phyloP scores from a whole-genome alignment of 2,113 vertebrate species.

The Dunckerocampus dactyliophorus region DNA sequence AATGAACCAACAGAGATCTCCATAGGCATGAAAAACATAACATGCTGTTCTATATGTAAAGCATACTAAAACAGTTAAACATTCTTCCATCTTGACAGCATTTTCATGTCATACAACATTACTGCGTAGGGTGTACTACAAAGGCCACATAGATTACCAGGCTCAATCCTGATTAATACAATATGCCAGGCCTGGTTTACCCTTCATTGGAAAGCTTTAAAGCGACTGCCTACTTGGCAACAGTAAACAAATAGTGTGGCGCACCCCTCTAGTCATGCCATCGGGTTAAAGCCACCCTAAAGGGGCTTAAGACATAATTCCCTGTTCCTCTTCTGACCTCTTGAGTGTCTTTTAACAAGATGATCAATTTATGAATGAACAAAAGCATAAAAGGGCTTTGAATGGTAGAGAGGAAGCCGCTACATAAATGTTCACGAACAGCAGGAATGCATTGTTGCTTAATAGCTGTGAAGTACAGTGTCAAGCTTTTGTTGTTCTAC shows the following conservation, averaged over 20 bases:
- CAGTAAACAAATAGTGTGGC: not conserved
- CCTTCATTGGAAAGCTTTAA: slow-evolving; percentile 40
- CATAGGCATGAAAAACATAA: not conserved
- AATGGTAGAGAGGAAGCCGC: not conserved
- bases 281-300: too few species aligned
- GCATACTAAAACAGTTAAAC: slow-evolving; percentile 4
- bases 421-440: not conserved
- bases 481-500: slow-evolving; percentile 57
- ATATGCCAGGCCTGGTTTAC: slow-evolving; percentile 27
- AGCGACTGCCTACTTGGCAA: slow-evolving; percentile 5
- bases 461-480: not conserved
- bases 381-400: not conserved
- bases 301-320: not conserved
- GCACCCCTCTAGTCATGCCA: not conserved
- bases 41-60: not conserved
- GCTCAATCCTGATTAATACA: slow-evolving; percentile 51
- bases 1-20: slow-evolving; percentile 17
- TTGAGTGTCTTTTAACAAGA: not conserved
- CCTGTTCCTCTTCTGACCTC: not conserved
- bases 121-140: slow-evolving; percentile 28
- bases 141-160: slow-evolving; percentile 56
- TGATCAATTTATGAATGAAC: not conserved
- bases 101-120: not conserved
- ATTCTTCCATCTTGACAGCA: not conserved
- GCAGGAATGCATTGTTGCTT: not conserved